Evolutionary conservation across 2,797 vertebrate genomes (phyloP), one percentile per base, ranked within the genome.

Genomic region (Garrulus glandarius): DNA sequence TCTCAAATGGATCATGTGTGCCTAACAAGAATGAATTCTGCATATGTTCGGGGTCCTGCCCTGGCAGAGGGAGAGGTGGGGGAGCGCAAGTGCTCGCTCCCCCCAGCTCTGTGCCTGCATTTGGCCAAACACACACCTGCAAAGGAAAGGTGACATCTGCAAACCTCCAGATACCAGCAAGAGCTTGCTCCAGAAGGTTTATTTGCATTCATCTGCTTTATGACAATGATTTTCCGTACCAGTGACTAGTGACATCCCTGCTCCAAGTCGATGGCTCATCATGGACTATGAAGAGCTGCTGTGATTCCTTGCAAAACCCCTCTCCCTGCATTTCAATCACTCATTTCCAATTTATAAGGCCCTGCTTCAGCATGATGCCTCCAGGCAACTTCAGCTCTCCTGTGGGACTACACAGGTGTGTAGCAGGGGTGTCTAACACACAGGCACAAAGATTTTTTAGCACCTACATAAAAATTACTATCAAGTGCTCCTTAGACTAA

Each of bases 31-130:
- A 36, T 41, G 78, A 53, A 8, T 92, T 41, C 41, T 91, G 55
- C 70, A 43, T 36, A 14, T 63, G 71, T 37, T 59, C 18, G 59
- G 22, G 74, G 71, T 94, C 50, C 59, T 82, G 67, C 37, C 15
- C 5, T 3, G 37, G 63, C 23, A 60, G 34, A 41, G 11, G 34
- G 39, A 59, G 53, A 17, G 56, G 41, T 39, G 65, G 37, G 46
- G 13, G 32, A 39, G 21, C 24, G 15, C 19, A 46, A 44, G 13
- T 2, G 9, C 12, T 82, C 0, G 0, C 6, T 56, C 2, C 14
- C 22, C 22, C 10, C 65, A 30, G 24, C 15, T 39, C 52, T 16
- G 11, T 32, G 24, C 37, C 32, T 37, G 15, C 29, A 11, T 13
- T 72, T 80, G 46, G 20, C 29, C 46, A 6, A 71, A 15, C 56